A percentile compares a stretch with the other conserved stretches of the same genome.
These are phyloP conservation scores for Trichechus manatus DNA, from an alignment of 2,113 vertebrate genomes.

Conservation along the genomic window DNA sequence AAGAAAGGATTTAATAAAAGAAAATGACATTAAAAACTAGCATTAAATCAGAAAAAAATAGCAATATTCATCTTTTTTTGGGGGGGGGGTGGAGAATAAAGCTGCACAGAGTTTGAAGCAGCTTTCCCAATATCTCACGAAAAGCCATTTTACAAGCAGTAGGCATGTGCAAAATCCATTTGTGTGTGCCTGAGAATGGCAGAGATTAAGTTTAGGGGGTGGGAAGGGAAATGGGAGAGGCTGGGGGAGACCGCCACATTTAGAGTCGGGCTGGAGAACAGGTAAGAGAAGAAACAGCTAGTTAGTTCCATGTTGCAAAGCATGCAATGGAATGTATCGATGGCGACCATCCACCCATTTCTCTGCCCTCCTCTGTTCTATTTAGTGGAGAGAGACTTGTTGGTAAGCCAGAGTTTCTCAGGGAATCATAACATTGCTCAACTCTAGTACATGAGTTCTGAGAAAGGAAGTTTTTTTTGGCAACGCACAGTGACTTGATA, in stretches of 20 bases:
- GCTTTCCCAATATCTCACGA: slow-evolving; percentile 51
- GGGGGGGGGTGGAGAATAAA: slow-evolving; percentile 10
- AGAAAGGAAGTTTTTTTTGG: slow-evolving; percentile 89
- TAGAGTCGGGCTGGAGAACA: not conserved
- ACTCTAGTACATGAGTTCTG: slow-evolving; percentile 80
- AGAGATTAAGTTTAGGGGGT: not conserved
- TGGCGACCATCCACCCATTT: not conserved
- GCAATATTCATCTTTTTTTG: slow-evolving; percentile 77
- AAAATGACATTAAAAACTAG: slow-evolving; percentile 84
- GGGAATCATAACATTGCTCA: slow-evolving; percentile 81
- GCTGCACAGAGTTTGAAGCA: slow-evolving; percentile 53
- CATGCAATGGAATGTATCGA: not conserved
- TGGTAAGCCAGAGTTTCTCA: slow-evolving; percentile 77
- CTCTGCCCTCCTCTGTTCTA: slow-evolving; percentile 59
- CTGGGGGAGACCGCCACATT: not conserved
- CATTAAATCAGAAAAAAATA: slow-evolving; percentile 85
- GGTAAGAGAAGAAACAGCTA: not conserved
- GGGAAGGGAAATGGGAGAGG: not conserved
- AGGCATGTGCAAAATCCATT: slow-evolving; percentile 64
- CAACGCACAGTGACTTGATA: slow-evolving; percentile 78
- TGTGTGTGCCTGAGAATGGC: not conserved
- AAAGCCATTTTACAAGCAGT: slow-evolving; percentile 58
- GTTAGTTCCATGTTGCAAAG: not conserved
- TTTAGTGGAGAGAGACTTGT: slow-evolving; percentile 69
- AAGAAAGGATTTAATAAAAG: slow-evolving; percentile 89